Percentiles rank a stretch among this genome's conserved stretches.
Evolutionary conservation across 2,888 invertebrate genomes (phyloP).

Genomic region (Lottia gigantea): DNA sequence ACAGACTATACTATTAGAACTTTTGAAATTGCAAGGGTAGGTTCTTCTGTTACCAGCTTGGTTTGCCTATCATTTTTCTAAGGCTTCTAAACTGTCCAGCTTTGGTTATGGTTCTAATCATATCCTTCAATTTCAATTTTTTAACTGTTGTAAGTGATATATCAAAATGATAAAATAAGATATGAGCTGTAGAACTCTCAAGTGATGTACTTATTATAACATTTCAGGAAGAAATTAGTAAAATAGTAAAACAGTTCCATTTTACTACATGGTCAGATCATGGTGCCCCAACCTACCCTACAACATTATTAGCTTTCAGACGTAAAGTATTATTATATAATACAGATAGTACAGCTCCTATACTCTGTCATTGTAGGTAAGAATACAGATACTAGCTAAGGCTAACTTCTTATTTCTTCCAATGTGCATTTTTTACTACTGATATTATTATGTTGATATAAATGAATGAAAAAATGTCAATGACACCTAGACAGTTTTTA

Average conservation of each 20-base stretch:
- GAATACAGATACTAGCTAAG: too few relatives aligned
- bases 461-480: too few relatives aligned
- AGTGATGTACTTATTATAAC: background rate
- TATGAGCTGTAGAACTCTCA: slow-evolving; percentile 8
- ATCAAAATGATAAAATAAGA: too few relatives aligned
- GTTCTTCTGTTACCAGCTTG: too few relatives aligned
- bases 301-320: slow-evolving; percentile 55
- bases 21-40: slow-evolving; percentile 54
- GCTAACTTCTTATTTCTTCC: too few relatives aligned
- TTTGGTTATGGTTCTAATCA: too few relatives aligned
- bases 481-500: too few relatives aligned
- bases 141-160: background rate
- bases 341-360: slow-evolving; percentile 52
- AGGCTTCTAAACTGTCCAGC: too few relatives aligned
- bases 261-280: slow-evolving; percentile 63
- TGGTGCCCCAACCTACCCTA: slow-evolving; percentile 59
- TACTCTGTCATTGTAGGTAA: slow-evolving; percentile 61
- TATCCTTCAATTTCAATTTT: background rate
- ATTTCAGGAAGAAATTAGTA: slow-evolving; percentile 45
- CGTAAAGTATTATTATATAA: slow-evolving; percentile 57
- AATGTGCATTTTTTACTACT: too few relatives aligned
- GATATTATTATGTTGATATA: too few relatives aligned
- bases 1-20: slow-evolving; percentile 58
- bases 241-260: slow-evolving; percentile 61
- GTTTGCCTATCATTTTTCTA: too few relatives aligned